Evolutionary conservation across 2,113 vertebrate genomes (phyloP).

Genomic region (Phylloscopus trochiloides): DNA sequence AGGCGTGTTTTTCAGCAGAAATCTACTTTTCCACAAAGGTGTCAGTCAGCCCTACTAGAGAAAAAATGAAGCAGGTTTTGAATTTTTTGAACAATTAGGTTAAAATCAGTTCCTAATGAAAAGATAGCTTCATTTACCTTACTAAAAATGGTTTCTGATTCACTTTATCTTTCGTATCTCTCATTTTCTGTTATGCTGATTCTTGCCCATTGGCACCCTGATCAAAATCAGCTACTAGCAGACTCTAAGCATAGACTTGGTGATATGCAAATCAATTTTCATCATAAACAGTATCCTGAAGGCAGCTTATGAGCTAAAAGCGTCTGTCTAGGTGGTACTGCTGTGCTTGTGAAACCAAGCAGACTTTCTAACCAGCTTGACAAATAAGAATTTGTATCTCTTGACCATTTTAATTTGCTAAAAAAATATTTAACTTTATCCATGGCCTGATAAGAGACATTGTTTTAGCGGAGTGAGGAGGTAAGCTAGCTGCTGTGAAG

Average conservation of each 20-base stretch:
- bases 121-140: not conserved
- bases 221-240: conserved; percentile 24
- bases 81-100: not conserved
- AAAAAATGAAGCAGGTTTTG: not conserved
- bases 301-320: conserved; percentile 8
- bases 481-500: not conserved
- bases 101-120: not conserved
- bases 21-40: not conserved
- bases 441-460: not conserved
- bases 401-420: not conserved
- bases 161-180: not conserved
- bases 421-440: not conserved
- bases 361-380: not conserved
- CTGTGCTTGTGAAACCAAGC: not conserved
- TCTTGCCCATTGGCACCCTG: conserved; percentile 10
- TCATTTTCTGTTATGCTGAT: conserved; percentile 14
- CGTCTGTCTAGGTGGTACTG: not conserved
- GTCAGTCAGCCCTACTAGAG: not conserved
- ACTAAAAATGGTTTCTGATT: not conserved
- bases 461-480: not conserved
- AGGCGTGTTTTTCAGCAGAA: not conserved
- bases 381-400: not conserved
- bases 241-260: not conserved
- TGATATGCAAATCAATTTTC: conserved; percentile 25
- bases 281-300: conserved; percentile 34